phyloP scores from a whole-genome alignment of 2,113 vertebrate species.

The Theropithecus gelada region DNA sequence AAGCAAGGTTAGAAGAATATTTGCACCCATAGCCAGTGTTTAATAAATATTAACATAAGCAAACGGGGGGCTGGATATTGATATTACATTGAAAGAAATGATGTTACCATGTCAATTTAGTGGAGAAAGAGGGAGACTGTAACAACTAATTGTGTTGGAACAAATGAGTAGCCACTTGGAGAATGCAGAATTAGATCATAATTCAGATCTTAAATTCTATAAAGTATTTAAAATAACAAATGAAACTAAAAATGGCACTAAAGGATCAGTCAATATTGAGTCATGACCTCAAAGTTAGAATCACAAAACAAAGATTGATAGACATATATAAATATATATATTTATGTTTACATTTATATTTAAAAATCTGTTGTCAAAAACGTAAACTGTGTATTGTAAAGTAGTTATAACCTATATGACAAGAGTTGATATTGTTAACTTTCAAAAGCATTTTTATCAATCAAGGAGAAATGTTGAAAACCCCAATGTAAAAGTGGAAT shows the following conservation, averaged over 20 bases:
- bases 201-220: neutral
- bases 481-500: neutral
- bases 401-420: neutral
- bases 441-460: conserved; percentile 1
- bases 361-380: conserved; percentile 23
- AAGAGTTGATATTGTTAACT: neutral
- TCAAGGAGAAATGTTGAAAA: neutral
- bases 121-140: neutral
- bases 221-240: conserved; percentile 15
- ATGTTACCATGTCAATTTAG: neutral
- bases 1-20: neutral
- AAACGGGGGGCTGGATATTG: neutral
- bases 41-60: conserved; percentile 9
- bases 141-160: neutral
- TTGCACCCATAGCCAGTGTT: neutral
- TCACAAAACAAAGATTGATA: neutral
- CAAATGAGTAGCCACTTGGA: neutral
- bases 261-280: neutral
- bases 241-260: neutral
- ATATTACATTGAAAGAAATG: conserved; percentile 1
- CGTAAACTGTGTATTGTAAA: neutral
- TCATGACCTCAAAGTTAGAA: neutral
- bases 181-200: neutral
- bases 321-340: neutral
- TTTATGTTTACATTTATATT: neutral